phyloP scores from a whole-genome alignment of 2,888 invertebrate genomes.

The Oxystoma pomonae region DNA sequence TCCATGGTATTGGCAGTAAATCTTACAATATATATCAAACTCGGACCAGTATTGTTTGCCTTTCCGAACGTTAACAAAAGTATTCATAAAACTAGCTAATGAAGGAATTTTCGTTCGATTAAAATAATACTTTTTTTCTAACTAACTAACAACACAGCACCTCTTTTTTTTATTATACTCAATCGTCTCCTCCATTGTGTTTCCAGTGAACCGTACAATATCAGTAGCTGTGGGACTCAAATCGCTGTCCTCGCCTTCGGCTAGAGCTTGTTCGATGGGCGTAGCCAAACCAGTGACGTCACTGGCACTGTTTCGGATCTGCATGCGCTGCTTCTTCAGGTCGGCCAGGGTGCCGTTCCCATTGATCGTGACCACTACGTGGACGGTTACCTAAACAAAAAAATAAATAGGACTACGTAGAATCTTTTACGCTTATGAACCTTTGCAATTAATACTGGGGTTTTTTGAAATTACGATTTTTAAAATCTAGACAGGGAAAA shows the following conservation, averaged over 20 bases:
- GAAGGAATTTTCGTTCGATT: too few species aligned
- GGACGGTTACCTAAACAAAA: constrained; percentile 41
- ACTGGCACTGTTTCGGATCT: constrained; percentile 66
- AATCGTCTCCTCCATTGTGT: constrained; percentile 71
- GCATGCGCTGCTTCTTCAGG: constrained; percentile 87
- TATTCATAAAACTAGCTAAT: too few species aligned
- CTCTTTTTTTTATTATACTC: constrained; percentile 67
- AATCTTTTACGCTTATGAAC: too few species aligned
- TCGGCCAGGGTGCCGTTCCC: constrained; percentile 79
- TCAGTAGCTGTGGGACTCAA: constrained; percentile 47
- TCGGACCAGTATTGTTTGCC: too few species aligned
- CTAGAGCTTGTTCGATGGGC: constrained; percentile 36
- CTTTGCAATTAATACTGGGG: too few species aligned
- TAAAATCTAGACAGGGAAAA: too few species aligned
- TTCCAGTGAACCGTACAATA: constrained; percentile 63
- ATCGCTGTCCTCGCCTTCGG: constrained; percentile 38
- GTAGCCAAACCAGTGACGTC: constrained; percentile 43
- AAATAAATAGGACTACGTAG: background rate
- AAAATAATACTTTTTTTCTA: too few species aligned
- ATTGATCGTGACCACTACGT: constrained; percentile 73
- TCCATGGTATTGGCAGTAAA: too few species aligned
- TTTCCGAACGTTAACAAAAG: too few species aligned
- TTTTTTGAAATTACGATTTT: too few species aligned
- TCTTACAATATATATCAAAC: too few species aligned
- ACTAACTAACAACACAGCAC: constrained; percentile 59